Base-by-base conservation (phyloP, 2,888 invertebrate species). In the Ceramica pisi region DNA sequence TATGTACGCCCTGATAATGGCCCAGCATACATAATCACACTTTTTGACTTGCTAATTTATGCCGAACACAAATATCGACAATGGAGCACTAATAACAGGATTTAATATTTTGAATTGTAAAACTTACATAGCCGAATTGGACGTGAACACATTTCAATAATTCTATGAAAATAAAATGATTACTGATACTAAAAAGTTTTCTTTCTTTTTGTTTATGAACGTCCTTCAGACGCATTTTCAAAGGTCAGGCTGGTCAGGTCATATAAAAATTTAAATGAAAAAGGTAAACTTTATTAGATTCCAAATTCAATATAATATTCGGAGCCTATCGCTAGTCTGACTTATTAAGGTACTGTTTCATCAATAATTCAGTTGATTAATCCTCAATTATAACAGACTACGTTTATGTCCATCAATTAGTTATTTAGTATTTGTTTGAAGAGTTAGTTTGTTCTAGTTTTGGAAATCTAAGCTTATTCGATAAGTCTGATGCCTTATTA, bases 31-130 rank as follows among this genome's bases (percentile, higher is more conserved):
- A 77, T 81, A 81, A 80, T 81, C 81, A 77, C 50, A 72, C 77
- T 77, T 81, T 78, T 71, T 70, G 70, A 81, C 75, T 75, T 75
- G 75, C 67, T 78, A 81, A 78, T 78, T 80, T 75, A 81, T 75
- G 63, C 62, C 10, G 67, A 72, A 81, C 73, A 77, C 55, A 80
- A 76, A 80, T 77, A 72, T 72, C 59, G 48, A 66, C 81, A 80
- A 76, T 71, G 67, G 62, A 59, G 16, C 53, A 53, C 63, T 80
- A 72, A 80, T 80, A 72, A 81, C 77, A 69, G 76, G 71, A 80
- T 71, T 79, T 61, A 69, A 61, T 57, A 51, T 67, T 82, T 65
- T 68, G 50, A 70, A 71, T 75, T 82, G 65, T 75, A 48, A 62
- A 82, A 71, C 69, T 75, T 62, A 65, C 55, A 53, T 71, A 70